phyloP scores from a whole-genome alignment of 2,888 invertebrate genomes.

The Eulithis prunata region DNA sequence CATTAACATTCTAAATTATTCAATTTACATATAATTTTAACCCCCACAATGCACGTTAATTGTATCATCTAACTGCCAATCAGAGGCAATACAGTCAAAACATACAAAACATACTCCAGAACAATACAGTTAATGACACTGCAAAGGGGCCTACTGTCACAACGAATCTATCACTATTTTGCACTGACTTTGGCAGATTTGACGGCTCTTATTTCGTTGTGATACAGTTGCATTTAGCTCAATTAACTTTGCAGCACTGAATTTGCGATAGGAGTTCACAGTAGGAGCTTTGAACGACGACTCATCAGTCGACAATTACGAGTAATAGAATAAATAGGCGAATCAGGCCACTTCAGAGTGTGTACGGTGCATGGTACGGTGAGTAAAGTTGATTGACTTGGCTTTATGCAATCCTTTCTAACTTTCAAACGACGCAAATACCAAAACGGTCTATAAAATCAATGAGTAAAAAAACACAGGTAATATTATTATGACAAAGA shows the following conservation, averaged over 20 bases:
- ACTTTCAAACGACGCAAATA: background rate
- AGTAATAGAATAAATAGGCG: constrained; percentile 83
- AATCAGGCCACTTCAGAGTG: constrained; percentile 77
- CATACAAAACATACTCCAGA: constrained; percentile 34
- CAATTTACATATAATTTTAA: constrained; percentile 9
- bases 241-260: too few species aligned
- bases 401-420: background rate
- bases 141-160: background rate
- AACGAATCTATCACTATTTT: background rate
- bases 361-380: constrained; percentile 3
- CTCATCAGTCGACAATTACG: constrained; percentile 77
- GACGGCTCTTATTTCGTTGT: background rate
- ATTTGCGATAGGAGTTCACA: background rate
- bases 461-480: too few species aligned
- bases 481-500: too few species aligned
- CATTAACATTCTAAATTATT: background rate
- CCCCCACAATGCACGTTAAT: constrained; percentile 27
- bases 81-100: constrained; percentile 25
- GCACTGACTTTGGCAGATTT: background rate
- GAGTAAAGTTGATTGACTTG: constrained; percentile 4
- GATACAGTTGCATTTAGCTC: background rate
- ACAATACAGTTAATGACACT: constrained; percentile 76
- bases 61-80: constrained; percentile 29
- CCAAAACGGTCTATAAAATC: too few species aligned
- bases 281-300: constrained; percentile 56